Conservation (phyloP, 2,797 vertebrate species). For the Notamacropus eugenii region DNA sequence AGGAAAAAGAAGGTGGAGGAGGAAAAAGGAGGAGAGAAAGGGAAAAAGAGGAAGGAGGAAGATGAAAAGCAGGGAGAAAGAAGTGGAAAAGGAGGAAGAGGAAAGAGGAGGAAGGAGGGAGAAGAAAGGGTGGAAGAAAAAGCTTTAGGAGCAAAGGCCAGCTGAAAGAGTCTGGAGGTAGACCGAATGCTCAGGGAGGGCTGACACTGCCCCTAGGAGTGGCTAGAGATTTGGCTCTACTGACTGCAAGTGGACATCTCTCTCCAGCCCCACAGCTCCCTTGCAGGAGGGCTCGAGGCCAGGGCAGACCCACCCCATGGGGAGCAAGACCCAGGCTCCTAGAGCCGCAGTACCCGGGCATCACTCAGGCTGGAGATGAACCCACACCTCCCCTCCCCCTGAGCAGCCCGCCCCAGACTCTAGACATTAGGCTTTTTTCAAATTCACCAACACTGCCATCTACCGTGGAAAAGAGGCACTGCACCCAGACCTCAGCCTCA, state of each 20-base stretch:
- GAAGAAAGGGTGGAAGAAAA: not conserved
- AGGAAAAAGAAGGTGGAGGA: too few relatives aligned
- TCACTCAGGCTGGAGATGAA: slow-evolving; percentile 8
- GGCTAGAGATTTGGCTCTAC: not conserved
- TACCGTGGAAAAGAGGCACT: slow-evolving; percentile 69
- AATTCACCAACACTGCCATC: slow-evolving; percentile 85
- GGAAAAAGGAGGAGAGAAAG: too few relatives aligned
- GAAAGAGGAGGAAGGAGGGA: too few relatives aligned
- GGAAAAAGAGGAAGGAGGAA: too few relatives aligned
- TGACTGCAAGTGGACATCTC: not conserved
- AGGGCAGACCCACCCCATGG: not conserved
- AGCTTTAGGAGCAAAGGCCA: not conserved
- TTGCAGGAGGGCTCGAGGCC: not conserved
- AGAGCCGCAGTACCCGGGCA: not conserved
- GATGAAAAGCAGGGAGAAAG: not conserved
- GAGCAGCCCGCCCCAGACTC: not conserved
- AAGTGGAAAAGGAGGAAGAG: too few relatives aligned
- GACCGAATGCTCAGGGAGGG: too few relatives aligned
- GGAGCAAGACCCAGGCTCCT: not conserved
- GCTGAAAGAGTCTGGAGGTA: not conserved
- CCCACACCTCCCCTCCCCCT: not conserved
- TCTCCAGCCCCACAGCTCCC: not conserved
- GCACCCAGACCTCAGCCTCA: not conserved
- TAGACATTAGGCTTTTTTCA: not conserved
- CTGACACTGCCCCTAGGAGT: not conserved